phyloP scores from a whole-genome alignment of 2,113 vertebrate species.

The Neoarius graeffei region DNA sequence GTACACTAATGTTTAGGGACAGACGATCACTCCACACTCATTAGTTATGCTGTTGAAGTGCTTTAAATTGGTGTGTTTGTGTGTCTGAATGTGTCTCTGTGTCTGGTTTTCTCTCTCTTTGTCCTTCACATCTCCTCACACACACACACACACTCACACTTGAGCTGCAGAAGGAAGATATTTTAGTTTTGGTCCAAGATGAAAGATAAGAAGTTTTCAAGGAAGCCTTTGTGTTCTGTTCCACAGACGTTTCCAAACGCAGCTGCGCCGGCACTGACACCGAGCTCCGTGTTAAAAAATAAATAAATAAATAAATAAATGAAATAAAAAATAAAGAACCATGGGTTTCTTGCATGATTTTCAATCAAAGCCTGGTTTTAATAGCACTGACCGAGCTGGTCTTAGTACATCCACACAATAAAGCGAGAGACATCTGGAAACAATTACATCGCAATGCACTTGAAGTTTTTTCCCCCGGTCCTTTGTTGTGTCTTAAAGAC shows the following conservation, averaged over 20 bases:
- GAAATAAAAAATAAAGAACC: not conserved
- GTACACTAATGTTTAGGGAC: slow-evolving; percentile 25
- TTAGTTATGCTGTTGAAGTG: slow-evolving; percentile 32
- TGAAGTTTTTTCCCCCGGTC: slow-evolving; percentile 19
- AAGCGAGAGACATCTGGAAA: slow-evolving; percentile 45
- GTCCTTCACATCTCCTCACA: not conserved
- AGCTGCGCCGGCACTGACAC: slow-evolving; percentile 21
- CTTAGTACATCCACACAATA: slow-evolving; percentile 44
- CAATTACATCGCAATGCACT: slow-evolving; percentile 44
- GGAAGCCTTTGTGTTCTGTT: slow-evolving; percentile 45
- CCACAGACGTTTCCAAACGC: slow-evolving; percentile 37
- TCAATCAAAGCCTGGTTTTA: slow-evolving; percentile 48
- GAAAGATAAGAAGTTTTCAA: slow-evolving; percentile 48
- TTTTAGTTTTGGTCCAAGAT: slow-evolving; percentile 49
- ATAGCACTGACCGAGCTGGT: slow-evolving; percentile 38
- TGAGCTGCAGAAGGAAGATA: slow-evolving; percentile 45
- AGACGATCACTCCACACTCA: slow-evolving; percentile 27
- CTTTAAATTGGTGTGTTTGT: slow-evolving; percentile 25
- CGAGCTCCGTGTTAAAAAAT: slow-evolving; percentile 7
- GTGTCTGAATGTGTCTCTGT: slow-evolving; percentile 16
- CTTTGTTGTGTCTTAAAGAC: slow-evolving; percentile 57
- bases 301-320: not conserved
- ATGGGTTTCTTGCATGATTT: slow-evolving; percentile 30
- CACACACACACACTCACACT: not conserved
- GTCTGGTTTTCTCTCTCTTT: slow-evolving; percentile 6